These are phyloP conservation scores for Meteorus sp. DNA, from an alignment of 1,140 invertebrate species.

Conservation along the genomic window DNA sequence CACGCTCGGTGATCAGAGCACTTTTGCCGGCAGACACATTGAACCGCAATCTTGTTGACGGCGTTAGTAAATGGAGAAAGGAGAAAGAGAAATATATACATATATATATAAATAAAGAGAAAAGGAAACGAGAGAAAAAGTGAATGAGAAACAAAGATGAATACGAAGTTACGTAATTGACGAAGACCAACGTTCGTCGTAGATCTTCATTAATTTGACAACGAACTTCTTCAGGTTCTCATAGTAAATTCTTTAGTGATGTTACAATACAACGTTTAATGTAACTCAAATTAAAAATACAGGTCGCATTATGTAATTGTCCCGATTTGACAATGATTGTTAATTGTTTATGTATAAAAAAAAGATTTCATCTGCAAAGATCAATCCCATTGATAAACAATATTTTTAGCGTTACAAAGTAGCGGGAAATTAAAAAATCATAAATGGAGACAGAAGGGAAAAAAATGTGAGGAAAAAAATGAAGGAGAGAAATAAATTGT, in stretches of 20 bases:
- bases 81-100: neutral
- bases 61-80: neutral
- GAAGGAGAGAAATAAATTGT: too few species aligned
- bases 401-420: too few species aligned
- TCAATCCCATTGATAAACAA: conserved; percentile 13
- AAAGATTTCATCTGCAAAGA: conserved; percentile 12
- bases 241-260: conserved; percentile 12
- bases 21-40: too few species aligned
- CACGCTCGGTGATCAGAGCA: too few species aligned
- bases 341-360: conserved; percentile 10
- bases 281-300: conserved; percentile 7
- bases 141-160: too few species aligned
- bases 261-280: neutral
- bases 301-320: conserved; percentile 19
- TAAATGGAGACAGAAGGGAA: too few species aligned
- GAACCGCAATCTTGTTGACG: too few species aligned
- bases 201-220: conserved; percentile 29
- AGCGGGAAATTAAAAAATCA: too few species aligned
- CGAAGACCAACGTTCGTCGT: neutral
- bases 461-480: too few species aligned
- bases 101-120: too few species aligned
- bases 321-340: conserved; percentile 18
- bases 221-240: conserved; percentile 17
- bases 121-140: neutral
- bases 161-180: conserved; percentile 12